Evolutionary conservation across 1,140 invertebrate genomes (phyloP).

Genomic region (Drosophila lini): DNA sequence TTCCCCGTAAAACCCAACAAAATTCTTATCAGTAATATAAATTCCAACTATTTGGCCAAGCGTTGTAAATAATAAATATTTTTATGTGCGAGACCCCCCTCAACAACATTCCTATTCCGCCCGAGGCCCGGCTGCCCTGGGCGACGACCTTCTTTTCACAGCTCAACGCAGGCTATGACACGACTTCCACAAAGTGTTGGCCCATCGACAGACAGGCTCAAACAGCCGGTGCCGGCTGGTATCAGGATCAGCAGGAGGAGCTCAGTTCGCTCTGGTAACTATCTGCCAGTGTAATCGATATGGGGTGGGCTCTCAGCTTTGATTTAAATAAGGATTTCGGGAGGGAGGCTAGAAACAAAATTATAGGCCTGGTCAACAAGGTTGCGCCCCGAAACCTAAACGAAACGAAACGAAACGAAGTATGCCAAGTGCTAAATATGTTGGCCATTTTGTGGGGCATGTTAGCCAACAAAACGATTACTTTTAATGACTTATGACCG

Average conservation of each 20-base stretch:
- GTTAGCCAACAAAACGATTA: conserved; percentile 80
- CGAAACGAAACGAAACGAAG: conserved; percentile 21
- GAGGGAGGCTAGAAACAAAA: neutral
- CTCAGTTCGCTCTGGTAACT: conserved; percentile 10
- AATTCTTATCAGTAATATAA: neutral
- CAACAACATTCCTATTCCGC: conserved; percentile 29
- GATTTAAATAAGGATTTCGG: conserved; percentile 21
- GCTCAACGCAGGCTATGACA: conserved; percentile 21
- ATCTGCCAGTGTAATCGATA: conserved; percentile 54
- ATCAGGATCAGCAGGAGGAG: conserved; percentile 29
- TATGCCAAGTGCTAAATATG: conserved; percentile 72
- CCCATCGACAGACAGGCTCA: conserved; percentile 44
- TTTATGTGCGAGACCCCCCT: conserved; percentile 33
- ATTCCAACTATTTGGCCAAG: conserved; percentile 1
- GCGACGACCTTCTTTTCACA: conserved; percentile 57
- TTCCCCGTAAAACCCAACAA: neutral
- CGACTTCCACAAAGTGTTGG: conserved; percentile 38
- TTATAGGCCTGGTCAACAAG: conserved; percentile 55
- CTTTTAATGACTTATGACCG: conserved; percentile 81
- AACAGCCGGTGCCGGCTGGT: conserved; percentile 38
- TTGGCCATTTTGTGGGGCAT: conserved; percentile 73
- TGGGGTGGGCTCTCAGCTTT: neutral
- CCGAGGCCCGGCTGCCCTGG: conserved; percentile 37
- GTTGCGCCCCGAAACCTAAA: conserved; percentile 43
- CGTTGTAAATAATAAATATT: conserved; percentile 17